Base-by-base conservation (phyloP, 2,797 vertebrate species). In the Schizopygopsis malacanthus region DNA sequence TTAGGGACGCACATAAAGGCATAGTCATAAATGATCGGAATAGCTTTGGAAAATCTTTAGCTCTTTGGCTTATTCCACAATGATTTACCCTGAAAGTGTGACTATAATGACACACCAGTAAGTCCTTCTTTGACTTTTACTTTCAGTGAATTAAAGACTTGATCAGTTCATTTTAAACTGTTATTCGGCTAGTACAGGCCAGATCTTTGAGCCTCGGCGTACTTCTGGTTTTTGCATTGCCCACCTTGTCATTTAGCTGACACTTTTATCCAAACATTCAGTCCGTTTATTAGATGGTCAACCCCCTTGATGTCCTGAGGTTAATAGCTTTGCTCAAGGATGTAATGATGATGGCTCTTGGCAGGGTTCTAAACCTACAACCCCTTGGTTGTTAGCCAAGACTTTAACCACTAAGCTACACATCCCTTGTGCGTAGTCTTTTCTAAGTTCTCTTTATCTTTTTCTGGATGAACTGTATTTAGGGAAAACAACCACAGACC, bases 261-360 rank as follows among this genome's bases (percentile, higher is more conserved):
- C 45, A 50, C 61, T 37, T 80, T 80, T 67, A 67, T 80, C 79
- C 79, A 80, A 82, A 71, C 22, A 39, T 71, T 13, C 13, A 56
- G 37, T 82, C 18, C 8, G 22, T 82, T 72, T 82, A 73, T 54
- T 43, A 45, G 16, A 0, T 4, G 39, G 81, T 61, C 52, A 82
- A 71, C 43, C 33, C 13, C 50, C n/a, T 8, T 56, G n/a, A 22
- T 12, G 20, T 28, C 52, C 37, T 82, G 22, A 73, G 50, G 50
- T 82, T 82, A 72, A 82, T 45, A 59, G 81, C 39, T 82, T 59
- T 82, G 81, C 15, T 72, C 81, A 82, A 73, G 39, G 50, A 43
- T n/a, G 3, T 11, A 61, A 16, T 73, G 69, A 72, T 45, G 50
- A 71, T 72, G 28, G 33, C 59, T 80, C 47, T 50, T 81, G 65